Evolutionary conservation across 2,888 invertebrate species (phyloP).

Genomic region (Malacosoma neustria): DNA sequence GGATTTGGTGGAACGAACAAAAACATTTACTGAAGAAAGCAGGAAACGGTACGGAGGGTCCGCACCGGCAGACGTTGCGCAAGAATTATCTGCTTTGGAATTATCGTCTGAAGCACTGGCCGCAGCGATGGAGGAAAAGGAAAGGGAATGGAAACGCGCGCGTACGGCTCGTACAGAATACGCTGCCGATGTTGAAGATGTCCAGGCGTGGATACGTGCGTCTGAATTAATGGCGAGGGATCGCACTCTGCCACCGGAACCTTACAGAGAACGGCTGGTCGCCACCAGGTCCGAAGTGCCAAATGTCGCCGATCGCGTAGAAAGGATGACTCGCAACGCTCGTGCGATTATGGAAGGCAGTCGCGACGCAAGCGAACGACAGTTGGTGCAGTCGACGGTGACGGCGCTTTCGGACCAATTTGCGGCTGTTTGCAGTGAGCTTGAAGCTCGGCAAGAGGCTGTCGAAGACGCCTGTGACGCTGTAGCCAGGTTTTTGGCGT

Average conservation of each 20-base stretch:
- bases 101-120: constrained; percentile 85
- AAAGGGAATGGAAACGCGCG: constrained; percentile 90
- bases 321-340: constrained; percentile 85
- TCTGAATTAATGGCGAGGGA: constrained; percentile 90
- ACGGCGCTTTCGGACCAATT: constrained; percentile 86
- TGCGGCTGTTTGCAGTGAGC: constrained; percentile 82
- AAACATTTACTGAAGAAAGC: constrained; percentile 74
- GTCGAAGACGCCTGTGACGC: constrained; percentile 92
- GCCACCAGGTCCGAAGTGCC: constrained; percentile 85
- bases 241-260: constrained; percentile 83
- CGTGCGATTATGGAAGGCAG: constrained; percentile 86
- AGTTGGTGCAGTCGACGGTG: constrained; percentile 83
- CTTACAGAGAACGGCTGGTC: constrained; percentile 84
- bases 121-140: constrained; percentile 90
- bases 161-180: constrained; percentile 88
- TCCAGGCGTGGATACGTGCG: constrained; percentile 88
- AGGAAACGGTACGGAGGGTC: constrained; percentile 77
- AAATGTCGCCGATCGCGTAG: constrained; percentile 82
- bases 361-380: constrained; percentile 84
- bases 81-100: constrained; percentile 88
- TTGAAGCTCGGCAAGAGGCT: constrained; percentile 88
- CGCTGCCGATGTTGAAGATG: constrained; percentile 83
- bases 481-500: constrained; percentile 88
- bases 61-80: constrained; percentile 85
- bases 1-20: constrained; percentile 71